Evolutionary conservation across 1,140 invertebrate species (phyloP).

Genomic region (Lordiphosa clarofinis): DNA sequence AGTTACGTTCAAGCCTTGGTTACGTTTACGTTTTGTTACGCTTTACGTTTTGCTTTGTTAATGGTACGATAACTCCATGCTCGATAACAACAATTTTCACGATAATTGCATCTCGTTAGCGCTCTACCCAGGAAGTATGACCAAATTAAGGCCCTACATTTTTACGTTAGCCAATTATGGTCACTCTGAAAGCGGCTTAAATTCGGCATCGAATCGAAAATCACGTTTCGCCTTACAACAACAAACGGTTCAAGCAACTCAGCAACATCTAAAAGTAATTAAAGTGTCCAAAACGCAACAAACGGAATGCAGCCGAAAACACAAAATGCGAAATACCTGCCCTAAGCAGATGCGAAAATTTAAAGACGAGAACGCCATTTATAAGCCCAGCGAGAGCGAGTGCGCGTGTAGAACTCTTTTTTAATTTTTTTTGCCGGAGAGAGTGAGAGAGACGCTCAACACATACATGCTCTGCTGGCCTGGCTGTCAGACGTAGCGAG

Average conservation of each 20-base stretch:
- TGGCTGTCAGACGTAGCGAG: slow-evolving; percentile 59
- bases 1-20: no score
- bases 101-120: no score
- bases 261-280: slow-evolving; percentile 9
- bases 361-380: slow-evolving; percentile 69
- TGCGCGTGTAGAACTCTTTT: slow-evolving; percentile 37
- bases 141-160: no score
- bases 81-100: no score
- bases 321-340: slow-evolving; percentile 35
- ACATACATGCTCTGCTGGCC: slow-evolving; percentile 46
- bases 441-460: slow-evolving; percentile 57
- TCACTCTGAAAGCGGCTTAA: no score
- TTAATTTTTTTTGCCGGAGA: slow-evolving; percentile 13
- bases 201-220: no score
- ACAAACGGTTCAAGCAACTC: slow-evolving; percentile 15
- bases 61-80: no score
- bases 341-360: slow-evolving; percentile 65
- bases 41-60: no score
- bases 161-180: no score
- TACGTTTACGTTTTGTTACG: no score
- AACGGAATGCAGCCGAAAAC: slow-evolving; percentile 15
- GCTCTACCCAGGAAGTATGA: no score
- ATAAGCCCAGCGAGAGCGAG: slow-evolving; percentile 41
- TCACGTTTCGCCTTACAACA: background rate
- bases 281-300: background rate